Evolutionary conservation across 2,888 invertebrate genomes (phyloP).

Genomic region (Sisyra nigra): DNA sequence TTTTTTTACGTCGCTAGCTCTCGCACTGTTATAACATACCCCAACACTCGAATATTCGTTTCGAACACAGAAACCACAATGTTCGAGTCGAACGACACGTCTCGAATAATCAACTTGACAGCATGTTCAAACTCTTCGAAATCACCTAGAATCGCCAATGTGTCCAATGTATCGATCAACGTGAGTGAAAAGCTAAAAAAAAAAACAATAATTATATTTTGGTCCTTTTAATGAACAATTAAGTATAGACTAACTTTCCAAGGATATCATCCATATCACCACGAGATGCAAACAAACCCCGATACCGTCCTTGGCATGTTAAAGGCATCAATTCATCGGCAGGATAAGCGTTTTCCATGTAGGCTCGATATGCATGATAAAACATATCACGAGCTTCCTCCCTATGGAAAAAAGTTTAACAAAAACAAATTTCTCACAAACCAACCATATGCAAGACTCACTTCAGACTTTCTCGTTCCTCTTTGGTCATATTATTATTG

Average conservation of each 20-base stretch:
- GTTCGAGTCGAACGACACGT: slow-evolving; percentile 86
- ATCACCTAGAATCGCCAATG: slow-evolving; percentile 80
- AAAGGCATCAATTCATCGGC: slow-evolving; percentile 98
- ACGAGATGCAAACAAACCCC: slow-evolving; percentile 77
- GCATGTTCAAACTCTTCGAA: slow-evolving; percentile 88
- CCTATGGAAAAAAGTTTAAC: slow-evolving; percentile 29
- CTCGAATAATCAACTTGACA: slow-evolving; percentile 66
- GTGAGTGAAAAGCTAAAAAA: slow-evolving; percentile 85
- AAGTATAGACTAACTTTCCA: slow-evolving; percentile 67
- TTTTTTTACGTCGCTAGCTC: too few species aligned
- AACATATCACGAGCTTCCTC: slow-evolving; percentile 91
- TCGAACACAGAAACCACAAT: slow-evolving; percentile 95
- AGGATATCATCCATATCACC: slow-evolving; percentile 94
- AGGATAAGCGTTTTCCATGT: slow-evolving; percentile 96
- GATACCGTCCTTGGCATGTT: slow-evolving; percentile 80
- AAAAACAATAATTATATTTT: slow-evolving; percentile 11
- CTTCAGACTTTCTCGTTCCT: slow-evolving; percentile 48
- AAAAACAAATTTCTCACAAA: background rate
- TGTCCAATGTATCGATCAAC: slow-evolving; percentile 86
- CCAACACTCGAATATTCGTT: slow-evolving; percentile 94
- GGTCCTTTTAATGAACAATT: background rate
- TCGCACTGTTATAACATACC: slow-evolving; percentile 37
- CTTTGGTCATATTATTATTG: slow-evolving; percentile 35
- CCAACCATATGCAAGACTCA: slow-evolving; percentile 23
- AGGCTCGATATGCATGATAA: slow-evolving; percentile 88